Conservation (phyloP, 1,140 invertebrate species). For the Drosophila aff. region DNA sequence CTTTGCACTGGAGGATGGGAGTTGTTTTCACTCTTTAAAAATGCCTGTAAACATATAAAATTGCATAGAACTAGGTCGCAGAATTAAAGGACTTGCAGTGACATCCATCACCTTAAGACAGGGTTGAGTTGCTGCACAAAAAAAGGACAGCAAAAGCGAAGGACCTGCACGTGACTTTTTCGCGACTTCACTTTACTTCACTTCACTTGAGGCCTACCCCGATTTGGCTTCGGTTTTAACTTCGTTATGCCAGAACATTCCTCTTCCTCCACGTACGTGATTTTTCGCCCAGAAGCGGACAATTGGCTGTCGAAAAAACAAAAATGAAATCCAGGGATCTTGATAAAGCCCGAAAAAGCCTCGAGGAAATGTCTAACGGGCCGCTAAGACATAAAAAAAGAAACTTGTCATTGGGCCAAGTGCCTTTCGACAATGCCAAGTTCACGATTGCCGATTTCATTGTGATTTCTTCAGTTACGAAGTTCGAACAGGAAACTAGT, state of each 20-base stretch:
- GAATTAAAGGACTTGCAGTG: constrained; percentile 3
- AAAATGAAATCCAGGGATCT: constrained; percentile 48
- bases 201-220: constrained; percentile 24
- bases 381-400: constrained; percentile 18
- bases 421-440: constrained; percentile 37
- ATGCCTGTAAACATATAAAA: not conserved
- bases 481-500: constrained; percentile 70
- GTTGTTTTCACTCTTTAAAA: not conserved
- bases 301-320: constrained; percentile 41
- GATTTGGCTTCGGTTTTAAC: constrained; percentile 18
- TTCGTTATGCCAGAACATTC: constrained; percentile 61
- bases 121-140: not conserved
- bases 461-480: constrained; percentile 33
- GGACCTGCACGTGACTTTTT: constrained; percentile 57
- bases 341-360: constrained; percentile 36
- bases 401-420: constrained; percentile 64
- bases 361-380: constrained; percentile 54
- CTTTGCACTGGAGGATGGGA: not conserved
- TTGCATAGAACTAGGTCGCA: constrained; percentile 3
- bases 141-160: constrained; percentile 19
- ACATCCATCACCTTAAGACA: constrained; percentile 13
- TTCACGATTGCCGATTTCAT: constrained; percentile 34
- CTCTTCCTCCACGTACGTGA: constrained; percentile 58
- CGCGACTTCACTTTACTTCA: constrained; percentile 39
- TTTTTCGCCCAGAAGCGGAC: constrained; percentile 57